Percentiles rank a stretch among this genome's conserved stretches.
These are phyloP conservation scores for Ahaetulla prasina DNA, from an alignment of 2,113 vertebrate species.

Conservation along the genomic window DNA sequence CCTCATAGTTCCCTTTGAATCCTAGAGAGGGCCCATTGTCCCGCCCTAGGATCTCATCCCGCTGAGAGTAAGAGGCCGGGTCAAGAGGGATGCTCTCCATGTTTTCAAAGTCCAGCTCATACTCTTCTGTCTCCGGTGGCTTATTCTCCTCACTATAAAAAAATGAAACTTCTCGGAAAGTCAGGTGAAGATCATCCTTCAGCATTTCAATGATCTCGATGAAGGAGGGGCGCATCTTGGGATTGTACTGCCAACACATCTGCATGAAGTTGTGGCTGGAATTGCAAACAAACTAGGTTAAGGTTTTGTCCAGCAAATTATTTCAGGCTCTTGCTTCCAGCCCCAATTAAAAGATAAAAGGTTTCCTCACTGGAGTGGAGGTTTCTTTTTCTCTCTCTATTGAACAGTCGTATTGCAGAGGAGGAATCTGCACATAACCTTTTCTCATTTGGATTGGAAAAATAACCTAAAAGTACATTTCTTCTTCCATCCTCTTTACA, in stretches of 20 bases:
- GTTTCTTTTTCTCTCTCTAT: neutral
- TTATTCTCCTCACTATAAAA: conserved; percentile 99
- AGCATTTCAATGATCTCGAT: conserved; percentile 93
- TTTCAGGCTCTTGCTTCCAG: neutral
- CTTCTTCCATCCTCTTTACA: neutral
- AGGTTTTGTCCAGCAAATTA: neutral
- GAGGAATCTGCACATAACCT: neutral
- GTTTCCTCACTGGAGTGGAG: neutral
- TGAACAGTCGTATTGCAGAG: neutral
- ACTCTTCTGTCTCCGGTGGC: conserved; percentile 87
- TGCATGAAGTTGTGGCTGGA: conserved; percentile 89
- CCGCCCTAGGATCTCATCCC: conserved; percentile 79
- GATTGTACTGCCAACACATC: conserved; percentile 99
- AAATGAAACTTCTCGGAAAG: conserved; percentile 91
- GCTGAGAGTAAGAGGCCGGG: conserved; percentile 84
- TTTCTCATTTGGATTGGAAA: neutral
- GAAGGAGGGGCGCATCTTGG: conserved; percentile 94
- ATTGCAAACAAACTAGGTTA: neutral
- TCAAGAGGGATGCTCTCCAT: conserved; percentile 98
- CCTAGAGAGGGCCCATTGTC: conserved; percentile 81
- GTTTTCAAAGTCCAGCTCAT: conserved; percentile 95
- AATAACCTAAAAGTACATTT: neutral
- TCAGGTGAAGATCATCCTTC: conserved; percentile 89
- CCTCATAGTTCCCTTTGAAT: conserved; percentile 87
- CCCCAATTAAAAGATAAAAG: neutral